A percentile compares a stretch with the other conserved stretches of the same genome.
Conservation (phyloP, 2,113 vertebrate genomes). For the Carollia perspicillata region DNA sequence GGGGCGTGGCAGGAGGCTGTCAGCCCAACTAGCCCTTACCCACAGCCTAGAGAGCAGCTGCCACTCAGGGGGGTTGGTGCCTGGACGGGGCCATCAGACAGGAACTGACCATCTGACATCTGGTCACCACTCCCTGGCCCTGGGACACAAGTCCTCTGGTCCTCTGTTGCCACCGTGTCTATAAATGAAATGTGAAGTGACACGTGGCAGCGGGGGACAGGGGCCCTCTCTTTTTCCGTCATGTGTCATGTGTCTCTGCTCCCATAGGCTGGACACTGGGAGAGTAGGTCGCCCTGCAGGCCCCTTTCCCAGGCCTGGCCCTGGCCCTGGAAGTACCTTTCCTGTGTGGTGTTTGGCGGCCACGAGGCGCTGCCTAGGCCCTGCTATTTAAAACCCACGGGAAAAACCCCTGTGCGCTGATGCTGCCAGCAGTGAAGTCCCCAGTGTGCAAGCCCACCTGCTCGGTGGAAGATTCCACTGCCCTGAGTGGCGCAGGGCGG, state of each 20-base stretch:
- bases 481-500: background rate
- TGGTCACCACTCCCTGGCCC: background rate
- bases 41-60: background rate
- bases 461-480: constrained; percentile 67
- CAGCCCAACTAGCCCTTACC: too few relatives aligned
- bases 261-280: background rate
- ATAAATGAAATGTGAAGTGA: accelerated
- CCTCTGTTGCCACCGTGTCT: background rate
- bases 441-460: constrained; percentile 2
- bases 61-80: background rate
- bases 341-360: background rate
- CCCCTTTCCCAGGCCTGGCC: background rate
- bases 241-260: background rate
- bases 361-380: constrained; percentile 21
- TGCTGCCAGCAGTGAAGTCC: constrained; percentile 71
- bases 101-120: too few relatives aligned
- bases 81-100: accelerated
- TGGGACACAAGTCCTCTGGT: too few relatives aligned
- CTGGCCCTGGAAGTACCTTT: background rate
- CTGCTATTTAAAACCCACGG: constrained; percentile 72
- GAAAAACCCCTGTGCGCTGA: background rate
- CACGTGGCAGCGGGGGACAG: accelerated
- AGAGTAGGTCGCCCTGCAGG: too few relatives aligned
- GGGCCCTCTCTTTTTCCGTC: background rate
- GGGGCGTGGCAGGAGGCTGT: background rate